phyloP scores from a whole-genome alignment of 2,797 vertebrate species.

The Emydoidea blandingii region DNA sequence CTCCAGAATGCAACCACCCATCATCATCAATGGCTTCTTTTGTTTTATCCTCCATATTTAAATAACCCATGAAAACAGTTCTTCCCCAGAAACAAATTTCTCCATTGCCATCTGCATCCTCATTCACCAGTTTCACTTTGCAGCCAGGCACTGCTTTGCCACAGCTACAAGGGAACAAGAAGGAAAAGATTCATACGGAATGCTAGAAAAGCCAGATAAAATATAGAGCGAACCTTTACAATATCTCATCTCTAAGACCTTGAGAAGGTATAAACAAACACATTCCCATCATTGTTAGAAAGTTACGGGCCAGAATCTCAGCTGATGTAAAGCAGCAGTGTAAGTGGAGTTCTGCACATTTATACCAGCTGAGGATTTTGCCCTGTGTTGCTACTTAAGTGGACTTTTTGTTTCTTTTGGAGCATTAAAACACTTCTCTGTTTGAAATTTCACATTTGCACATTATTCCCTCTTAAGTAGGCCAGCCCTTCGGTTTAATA shows the following conservation, averaged over 20 bases:
- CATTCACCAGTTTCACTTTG: constrained; percentile 83
- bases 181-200: neutral
- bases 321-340: neutral
- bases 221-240: neutral
- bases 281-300: neutral
- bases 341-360: neutral
- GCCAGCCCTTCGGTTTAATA: neutral
- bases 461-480: neutral
- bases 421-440: neutral
- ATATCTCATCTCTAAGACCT: neutral
- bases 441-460: neutral
- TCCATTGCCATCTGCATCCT: constrained; percentile 83
- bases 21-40: constrained; percentile 86
- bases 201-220: neutral
- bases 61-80: constrained; percentile 92
- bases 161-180: constrained; percentile 78
- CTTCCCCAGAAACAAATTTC: constrained; percentile 93
- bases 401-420: rapidly evolving
- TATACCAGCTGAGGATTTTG: neutral
- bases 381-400: neutral
- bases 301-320: neutral
- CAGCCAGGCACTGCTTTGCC: constrained; percentile 89
- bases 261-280: neutral
- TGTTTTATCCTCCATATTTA: constrained; percentile 91
- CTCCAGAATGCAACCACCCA: constrained; percentile 90